phyloP scores from a whole-genome alignment of 2,888 invertebrate genomes.

The Elegia similella region DNA sequence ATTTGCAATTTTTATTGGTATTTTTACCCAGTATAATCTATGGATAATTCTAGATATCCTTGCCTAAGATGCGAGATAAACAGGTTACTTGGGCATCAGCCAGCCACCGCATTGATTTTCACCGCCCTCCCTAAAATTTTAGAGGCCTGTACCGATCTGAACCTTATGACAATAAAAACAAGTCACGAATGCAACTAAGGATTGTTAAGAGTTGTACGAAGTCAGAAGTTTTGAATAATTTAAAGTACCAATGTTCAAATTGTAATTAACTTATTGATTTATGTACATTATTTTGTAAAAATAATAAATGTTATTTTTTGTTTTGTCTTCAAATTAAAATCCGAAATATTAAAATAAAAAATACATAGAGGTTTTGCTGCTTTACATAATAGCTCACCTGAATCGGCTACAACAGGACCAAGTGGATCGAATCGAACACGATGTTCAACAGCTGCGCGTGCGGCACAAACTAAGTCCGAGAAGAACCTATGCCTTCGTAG shows the following conservation, averaged over 20 bases:
- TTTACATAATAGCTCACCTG: conserved; percentile 64
- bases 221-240: too few relatives aligned
- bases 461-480: conserved; percentile 88
- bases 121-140: conserved; percentile 24
- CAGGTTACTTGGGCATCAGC: conserved; percentile 35
- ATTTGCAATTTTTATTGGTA: too few relatives aligned
- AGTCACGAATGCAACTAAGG: background rate
- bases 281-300: too few relatives aligned
- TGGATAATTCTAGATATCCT: background rate
- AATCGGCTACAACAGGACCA: conserved; percentile 83
- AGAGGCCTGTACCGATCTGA: conserved; percentile 4
- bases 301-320: too few relatives aligned
- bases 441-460: conserved; percentile 87
- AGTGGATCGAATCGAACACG: conserved; percentile 89
- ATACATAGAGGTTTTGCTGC: too few relatives aligned
- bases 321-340: too few relatives aligned
- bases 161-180: background rate
- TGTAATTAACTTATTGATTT: too few relatives aligned
- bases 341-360: too few relatives aligned
- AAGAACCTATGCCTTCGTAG: conserved; percentile 89
- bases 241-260: too few relatives aligned
- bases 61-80: conserved; percentile 10
- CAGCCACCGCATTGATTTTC: conserved; percentile 34
- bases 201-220: too few relatives aligned
- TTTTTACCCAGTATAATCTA: background rate